phyloP scores from a whole-genome alignment of 2,888 invertebrate species.

The Parnassius mnemosyne region DNA sequence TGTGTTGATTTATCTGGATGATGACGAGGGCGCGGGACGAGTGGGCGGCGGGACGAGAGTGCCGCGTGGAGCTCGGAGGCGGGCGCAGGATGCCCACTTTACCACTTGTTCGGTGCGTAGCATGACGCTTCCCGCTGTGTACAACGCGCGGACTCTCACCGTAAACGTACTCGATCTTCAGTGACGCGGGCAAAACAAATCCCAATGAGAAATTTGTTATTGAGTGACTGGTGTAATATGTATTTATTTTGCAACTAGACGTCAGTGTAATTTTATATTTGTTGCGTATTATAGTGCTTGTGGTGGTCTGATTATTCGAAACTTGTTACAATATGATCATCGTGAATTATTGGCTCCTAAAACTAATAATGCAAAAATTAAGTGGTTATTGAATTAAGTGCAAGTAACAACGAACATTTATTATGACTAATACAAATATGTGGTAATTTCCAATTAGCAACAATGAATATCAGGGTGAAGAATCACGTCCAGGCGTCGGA shows the following conservation, averaged over 20 bases:
- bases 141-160: slow-evolving; percentile 27
- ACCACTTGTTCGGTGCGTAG: slow-evolving; percentile 53
- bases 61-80: slow-evolving; percentile 48
- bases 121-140: slow-evolving; percentile 57
- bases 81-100: slow-evolving; percentile 60
- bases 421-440: slow-evolving; percentile 17
- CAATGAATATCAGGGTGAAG: slow-evolving; percentile 51
- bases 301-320: slow-evolving; percentile 3
- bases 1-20: slow-evolving; percentile 44
- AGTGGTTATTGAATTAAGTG: slow-evolving; percentile 4
- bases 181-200: slow-evolving; percentile 23
- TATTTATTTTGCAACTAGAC: slow-evolving; percentile 5
- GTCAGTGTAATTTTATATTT: slow-evolving; percentile 16
- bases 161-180: slow-evolving; percentile 29
- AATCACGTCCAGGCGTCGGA: slow-evolving; percentile 52
- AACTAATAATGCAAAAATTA: slow-evolving; percentile 11
- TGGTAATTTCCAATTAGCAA: slow-evolving; percentile 22
- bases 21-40: slow-evolving; percentile 50
- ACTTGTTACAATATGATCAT: background rate
- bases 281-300: background rate
- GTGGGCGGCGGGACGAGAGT: slow-evolving; percentile 36
- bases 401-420: background rate
- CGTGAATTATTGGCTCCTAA: background rate
- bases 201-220: slow-evolving; percentile 15
- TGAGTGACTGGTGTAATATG: slow-evolving; percentile 23